Evolutionary conservation across 37 sponge, comb jelly and placozoan species (phyloP), one percentile per base, ranked within the genome.

Genomic region (Ianthella basta): DNA sequence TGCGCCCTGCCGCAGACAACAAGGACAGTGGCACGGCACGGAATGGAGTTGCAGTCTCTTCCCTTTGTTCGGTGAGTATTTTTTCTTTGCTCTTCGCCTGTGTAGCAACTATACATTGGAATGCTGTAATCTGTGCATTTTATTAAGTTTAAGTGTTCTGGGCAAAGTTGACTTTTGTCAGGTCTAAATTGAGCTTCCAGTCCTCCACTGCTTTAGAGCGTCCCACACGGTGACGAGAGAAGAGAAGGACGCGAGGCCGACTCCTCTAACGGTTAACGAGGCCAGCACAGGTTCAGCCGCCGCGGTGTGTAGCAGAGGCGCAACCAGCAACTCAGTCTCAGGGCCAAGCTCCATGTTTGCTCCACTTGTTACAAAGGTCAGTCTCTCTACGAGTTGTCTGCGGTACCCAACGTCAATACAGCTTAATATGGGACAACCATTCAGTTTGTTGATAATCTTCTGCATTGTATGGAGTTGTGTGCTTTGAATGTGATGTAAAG

Each of bases 201-300:
- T n/a, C n/a, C 40, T 75, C 54, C 16, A 18, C 21, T 34, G 2
- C 20, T 27, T 39, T 24, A 75, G 78, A 23, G 15, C 78, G 8
- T 75, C 78, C 2, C 37, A 75, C 25, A 75, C 78, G 53, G 78
- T 75, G 14, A 75, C 78, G n/a, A 40, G 78, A 24, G 25, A 39
- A 39, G n/a, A 13, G 78, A 24, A 36, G 53, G 23, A 15, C 27
- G 4, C 64, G 10, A 61, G 64, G 29, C 64, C 64, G 27, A n/a
- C 27, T 27, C 29, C 27, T 61, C 29, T 12, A 29, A 61, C 64
- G 10, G 3, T n/a, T 29, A 27, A 61, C 4, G 64, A 61, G 64
- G 64, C 27, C 24, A 27, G 13, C 64, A 27, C 24, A 61, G 64
- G 64, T 4, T 12, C 5, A 12, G 24, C 2, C 64, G 24, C 64